Conservation (phyloP, 2,113 vertebrate species). For the Notiomystis cincta region DNA sequence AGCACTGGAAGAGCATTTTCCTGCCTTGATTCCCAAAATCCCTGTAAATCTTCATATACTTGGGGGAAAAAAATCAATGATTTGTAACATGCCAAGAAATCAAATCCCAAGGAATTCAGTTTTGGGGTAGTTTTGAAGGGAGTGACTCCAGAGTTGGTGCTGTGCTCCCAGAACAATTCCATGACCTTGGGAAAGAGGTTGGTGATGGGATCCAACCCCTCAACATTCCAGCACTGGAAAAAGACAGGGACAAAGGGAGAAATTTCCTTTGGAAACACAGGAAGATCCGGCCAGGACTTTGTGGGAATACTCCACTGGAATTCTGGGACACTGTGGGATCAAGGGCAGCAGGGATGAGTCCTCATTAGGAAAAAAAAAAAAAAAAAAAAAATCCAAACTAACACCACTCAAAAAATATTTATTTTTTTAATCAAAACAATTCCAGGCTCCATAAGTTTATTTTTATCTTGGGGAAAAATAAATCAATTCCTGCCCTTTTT, state of each 20-base stretch:
- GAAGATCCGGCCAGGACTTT: neutral
- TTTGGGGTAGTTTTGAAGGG: neutral
- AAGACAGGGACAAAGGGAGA: neutral
- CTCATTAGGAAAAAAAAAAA: neutral
- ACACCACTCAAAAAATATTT: neutral
- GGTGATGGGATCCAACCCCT: neutral
- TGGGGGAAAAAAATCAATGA: accelerated
- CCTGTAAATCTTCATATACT: neutral
- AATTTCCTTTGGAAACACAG: neutral
- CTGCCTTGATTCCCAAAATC: neutral
- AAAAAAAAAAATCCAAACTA: neutral
- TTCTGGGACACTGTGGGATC: neutral
- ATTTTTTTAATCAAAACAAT: neutral
- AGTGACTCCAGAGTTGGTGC: neutral
- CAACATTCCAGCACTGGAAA: neutral
- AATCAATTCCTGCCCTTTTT: neutral
- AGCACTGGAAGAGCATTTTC: accelerated
- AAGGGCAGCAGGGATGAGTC: neutral
- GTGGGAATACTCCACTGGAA: neutral
- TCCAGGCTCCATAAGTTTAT: neutral
- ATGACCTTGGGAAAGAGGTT: neutral
- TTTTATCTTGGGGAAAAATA: neutral
- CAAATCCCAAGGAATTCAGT: accelerated
- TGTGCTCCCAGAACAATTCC: neutral
- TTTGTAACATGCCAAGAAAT: neutral